phyloP scores from a whole-genome alignment of 2,888 invertebrate species.

The Tortrix viridana region DNA sequence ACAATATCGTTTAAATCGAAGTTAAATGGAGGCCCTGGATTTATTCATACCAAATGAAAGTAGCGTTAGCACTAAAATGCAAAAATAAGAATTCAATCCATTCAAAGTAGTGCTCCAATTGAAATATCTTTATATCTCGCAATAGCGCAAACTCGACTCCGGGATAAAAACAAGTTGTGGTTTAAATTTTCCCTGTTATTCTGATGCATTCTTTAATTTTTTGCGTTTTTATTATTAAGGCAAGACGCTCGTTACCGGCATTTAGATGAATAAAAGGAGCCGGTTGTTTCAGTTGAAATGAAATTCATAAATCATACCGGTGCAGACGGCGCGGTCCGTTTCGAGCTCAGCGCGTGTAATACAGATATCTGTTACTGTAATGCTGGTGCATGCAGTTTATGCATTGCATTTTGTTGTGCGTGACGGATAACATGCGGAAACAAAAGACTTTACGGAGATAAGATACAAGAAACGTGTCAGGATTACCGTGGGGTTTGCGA shows the following conservation, averaged over 20 bases:
- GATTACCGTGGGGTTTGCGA: too few species aligned
- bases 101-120: not conserved
- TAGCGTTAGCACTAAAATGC: not conserved
- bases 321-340: constrained; percentile 64
- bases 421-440: too few species aligned
- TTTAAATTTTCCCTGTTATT: constrained; percentile 69
- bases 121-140: not conserved
- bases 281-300: constrained; percentile 71
- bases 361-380: constrained; percentile 1
- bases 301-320: constrained; percentile 75
- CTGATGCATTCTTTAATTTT: constrained; percentile 57
- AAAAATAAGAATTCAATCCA: not conserved
- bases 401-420: not conserved
- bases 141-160: constrained; percentile 43
- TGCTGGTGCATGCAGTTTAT: not conserved
- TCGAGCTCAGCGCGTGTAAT: constrained; percentile 52
- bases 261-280: constrained; percentile 63
- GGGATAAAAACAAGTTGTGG: constrained; percentile 64
- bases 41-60: not conserved
- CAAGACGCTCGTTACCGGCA: constrained; percentile 72
- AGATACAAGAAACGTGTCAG: too few species aligned
- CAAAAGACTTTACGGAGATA: too few species aligned
- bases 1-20: too few species aligned
- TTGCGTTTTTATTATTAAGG: constrained; percentile 63
- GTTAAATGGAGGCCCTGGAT: not conserved